These are phyloP conservation scores for Huso huso DNA, from an alignment of 2,797 vertebrate genomes.

Conservation along the genomic window DNA sequence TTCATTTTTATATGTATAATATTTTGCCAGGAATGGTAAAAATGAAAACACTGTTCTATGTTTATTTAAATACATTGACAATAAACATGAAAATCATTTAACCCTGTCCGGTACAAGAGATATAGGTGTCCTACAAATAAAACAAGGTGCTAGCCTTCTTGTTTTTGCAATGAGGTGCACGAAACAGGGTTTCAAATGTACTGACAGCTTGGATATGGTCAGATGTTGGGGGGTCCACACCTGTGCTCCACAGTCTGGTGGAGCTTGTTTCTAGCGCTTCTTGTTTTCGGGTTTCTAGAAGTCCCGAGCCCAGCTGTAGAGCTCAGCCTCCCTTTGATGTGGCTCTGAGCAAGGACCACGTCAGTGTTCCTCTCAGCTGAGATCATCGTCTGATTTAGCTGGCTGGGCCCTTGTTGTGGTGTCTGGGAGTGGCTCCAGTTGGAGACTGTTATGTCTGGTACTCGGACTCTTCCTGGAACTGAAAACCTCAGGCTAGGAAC, in stretches of 20 bases:
- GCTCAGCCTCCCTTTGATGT: conserved; percentile 51
- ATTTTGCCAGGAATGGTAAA: no score
- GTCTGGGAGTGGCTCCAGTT: conserved; percentile 31
- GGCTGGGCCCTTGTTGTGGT: conserved; percentile 60
- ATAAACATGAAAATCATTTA: no score
- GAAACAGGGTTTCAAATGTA: background rate
- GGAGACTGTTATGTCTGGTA: conserved; percentile 63
- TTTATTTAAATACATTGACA: no score
- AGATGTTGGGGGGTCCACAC: conserved; percentile 8
- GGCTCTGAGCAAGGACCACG: conserved; percentile 49
- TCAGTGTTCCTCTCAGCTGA: conserved; percentile 52
- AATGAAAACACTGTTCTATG: no score
- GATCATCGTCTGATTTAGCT: conserved; percentile 61
- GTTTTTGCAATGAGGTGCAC: no score
- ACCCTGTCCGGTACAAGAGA: no score
- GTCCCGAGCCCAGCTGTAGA: conserved; percentile 27
- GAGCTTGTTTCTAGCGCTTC: background rate
- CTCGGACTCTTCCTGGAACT: conserved; percentile 55
- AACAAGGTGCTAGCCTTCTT: no score
- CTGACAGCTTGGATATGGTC: background rate
- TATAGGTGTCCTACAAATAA: no score
- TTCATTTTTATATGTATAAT: no score
- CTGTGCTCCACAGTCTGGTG: conserved; percentile 25
- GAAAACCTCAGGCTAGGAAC: conserved; percentile 62
- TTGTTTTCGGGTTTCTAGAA: conserved; percentile 3